These are phyloP conservation scores for Caenorhabditis doughertyi DNA, from an alignment of 2,888 invertebrate genomes.

Conservation along the genomic window DNA sequence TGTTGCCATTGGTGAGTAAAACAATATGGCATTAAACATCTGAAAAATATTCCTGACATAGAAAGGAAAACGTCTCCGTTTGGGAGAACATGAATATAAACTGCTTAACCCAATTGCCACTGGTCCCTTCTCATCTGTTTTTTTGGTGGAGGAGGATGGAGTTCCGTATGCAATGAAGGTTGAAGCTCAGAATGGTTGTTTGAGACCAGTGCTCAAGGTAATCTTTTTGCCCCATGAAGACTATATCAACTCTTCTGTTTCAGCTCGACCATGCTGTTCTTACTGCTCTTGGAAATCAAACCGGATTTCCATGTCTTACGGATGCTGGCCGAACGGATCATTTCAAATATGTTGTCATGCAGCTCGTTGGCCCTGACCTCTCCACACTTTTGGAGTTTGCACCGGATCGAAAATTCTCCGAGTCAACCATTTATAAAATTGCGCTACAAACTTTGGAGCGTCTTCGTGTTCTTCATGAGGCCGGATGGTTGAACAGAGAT, in stretches of 20 bases:
- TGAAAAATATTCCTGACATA: not conserved
- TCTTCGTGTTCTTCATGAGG: constrained; percentile 72
- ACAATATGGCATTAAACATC: not conserved
- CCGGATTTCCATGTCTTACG: constrained; percentile 58
- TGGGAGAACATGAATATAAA: constrained; percentile 53
- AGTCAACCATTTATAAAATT: constrained; percentile 71
- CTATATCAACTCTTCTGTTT: too few relatives aligned
- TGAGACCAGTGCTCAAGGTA: constrained; percentile 59
- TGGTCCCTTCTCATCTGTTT: constrained; percentile 62
- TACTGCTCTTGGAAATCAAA: constrained; percentile 20
- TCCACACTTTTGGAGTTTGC: constrained; percentile 56
- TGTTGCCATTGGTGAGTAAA: constrained; percentile 39
- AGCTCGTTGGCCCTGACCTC: constrained; percentile 68
- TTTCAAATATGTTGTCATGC: constrained; percentile 76
- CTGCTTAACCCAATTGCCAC: constrained; percentile 48
- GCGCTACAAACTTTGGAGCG: constrained; percentile 74
- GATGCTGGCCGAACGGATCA: constrained; percentile 68
- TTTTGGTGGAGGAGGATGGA: constrained; percentile 60
- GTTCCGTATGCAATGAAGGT: constrained; percentile 63
- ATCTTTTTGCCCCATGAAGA: too few relatives aligned
- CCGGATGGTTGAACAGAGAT: constrained; percentile 75
- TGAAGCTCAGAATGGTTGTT: constrained; percentile 54
- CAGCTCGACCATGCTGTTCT: constrained; percentile 63
- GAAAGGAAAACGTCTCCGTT: constrained; percentile 22
- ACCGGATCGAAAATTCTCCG: constrained; percentile 63